Base-by-base conservation (phyloP, 2,113 vertebrate species). In the Centropus bengalensis region DNA sequence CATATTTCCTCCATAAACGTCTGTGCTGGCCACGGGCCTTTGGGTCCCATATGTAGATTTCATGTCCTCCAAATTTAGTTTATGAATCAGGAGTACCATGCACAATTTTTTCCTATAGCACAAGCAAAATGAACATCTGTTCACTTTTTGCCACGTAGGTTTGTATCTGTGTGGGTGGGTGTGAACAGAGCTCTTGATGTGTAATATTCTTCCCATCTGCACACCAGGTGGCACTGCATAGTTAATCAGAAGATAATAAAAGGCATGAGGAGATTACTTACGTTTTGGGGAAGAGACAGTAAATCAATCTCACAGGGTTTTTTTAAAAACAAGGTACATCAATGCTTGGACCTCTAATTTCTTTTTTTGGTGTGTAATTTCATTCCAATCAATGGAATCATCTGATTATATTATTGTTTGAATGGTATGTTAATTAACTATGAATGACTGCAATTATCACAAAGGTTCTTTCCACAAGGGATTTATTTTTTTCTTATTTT, bases 111-210 rank as follows among this genome's bases (percentile, higher is more conserved):
- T 89, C 91, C 88, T 92, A 83, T 88, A 95, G 95, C 96, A 97
- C 93, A 97, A 97, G 95, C 96, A 97, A 98, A 98, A 96, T 97
- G 96, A 98, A 97, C 97, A 97, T 97, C 97, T 98, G 97, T 96
- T 97, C 96, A 96, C 88, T 97, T 97, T 96, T 96, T 97, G 95
- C 94, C 93, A 91, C 56, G 63, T 94, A 96, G 97, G 96, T 97
- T 97, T 97, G 84, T 96, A 94, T 97, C 76, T 97, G 82, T 59
- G 95, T 96, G 94, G 94, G 96, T 92, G 92, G 92, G 96, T 97
- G 97, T 96, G 97, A 98, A 97, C 93, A 96, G 88, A 96, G 89
- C 93, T 96, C 96, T 95, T 97, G 92, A 96, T 96, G 94, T 97
- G 96, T 86, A 96, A 96, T 96, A 95, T 88, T 96, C 95, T 78